phyloP scores from a whole-genome alignment of 2,888 invertebrate genomes.

The Cheilosia urbana region DNA sequence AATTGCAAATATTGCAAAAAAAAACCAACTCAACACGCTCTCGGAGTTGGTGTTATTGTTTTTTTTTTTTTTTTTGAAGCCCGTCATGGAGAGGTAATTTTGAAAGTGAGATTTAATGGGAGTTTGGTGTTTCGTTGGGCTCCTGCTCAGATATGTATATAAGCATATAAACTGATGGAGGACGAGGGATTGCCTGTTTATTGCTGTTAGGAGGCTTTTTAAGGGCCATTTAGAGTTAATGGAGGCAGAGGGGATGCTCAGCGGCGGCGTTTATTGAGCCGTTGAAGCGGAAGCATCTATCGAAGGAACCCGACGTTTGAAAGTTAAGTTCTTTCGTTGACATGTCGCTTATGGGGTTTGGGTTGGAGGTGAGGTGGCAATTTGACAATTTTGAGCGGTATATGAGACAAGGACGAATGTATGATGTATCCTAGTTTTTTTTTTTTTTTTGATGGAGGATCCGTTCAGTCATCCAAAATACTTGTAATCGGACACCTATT shows the following conservation, averaged over 20 bases:
- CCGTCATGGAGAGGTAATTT: conserved; percentile 17
- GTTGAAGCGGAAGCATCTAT: background rate
- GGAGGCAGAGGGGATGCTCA: conserved; percentile 30
- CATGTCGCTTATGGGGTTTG: too few relatives aligned
- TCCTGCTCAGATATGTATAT: background rate
- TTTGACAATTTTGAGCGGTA: too few relatives aligned
- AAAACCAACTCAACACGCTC: conserved; percentile 45
- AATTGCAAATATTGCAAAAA: conserved; percentile 8
- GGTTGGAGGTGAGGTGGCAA: too few relatives aligned
- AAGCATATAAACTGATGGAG: background rate
- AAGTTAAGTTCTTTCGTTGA: too few relatives aligned
- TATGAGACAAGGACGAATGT: too few relatives aligned
- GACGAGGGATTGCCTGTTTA: conserved; percentile 47
- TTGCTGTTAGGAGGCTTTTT: conserved; percentile 25
- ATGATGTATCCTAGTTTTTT: too few relatives aligned
- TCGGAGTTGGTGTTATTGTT: conserved; percentile 46
- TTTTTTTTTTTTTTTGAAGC: conserved; percentile 10
- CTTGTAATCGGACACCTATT: too few relatives aligned
- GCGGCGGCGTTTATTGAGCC: conserved; percentile 26
- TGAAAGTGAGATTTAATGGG: conserved; percentile 58
- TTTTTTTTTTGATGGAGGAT: too few relatives aligned
- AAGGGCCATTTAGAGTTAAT: conserved; percentile 64
- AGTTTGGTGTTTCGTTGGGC: conserved; percentile 20
- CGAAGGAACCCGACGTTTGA: background rate
- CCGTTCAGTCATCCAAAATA: too few relatives aligned